Evolutionary conservation across 2,797 vertebrate genomes (phyloP).

Genomic region (Hipposideros larvatus): DNA sequence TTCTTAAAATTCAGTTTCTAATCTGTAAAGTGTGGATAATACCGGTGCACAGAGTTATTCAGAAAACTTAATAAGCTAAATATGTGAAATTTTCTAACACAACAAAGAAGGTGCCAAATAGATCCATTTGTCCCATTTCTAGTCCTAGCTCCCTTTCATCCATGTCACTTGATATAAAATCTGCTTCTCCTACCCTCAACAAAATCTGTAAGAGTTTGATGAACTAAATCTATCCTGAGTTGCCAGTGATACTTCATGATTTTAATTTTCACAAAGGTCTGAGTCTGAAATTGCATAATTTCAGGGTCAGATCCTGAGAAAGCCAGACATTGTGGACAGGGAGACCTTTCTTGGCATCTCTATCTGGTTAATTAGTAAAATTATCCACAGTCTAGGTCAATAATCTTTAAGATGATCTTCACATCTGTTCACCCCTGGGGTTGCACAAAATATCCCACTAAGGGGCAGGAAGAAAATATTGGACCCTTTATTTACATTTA

Average conservation of each 20-base stretch:
- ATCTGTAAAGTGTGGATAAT: neutral
- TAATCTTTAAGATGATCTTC: neutral
- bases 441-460: neutral
- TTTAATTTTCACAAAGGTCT: constrained; percentile 63
- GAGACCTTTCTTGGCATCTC: constrained; percentile 20
- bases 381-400: neutral
- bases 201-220: constrained; percentile 36
- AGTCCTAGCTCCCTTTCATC: neutral
- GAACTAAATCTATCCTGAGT: constrained; percentile 31
- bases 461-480: neutral
- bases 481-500: neutral
- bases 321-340: neutral
- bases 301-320: constrained; percentile 39
- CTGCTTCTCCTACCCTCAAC: neutral
- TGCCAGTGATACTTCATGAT: constrained; percentile 31
- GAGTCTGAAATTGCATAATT: constrained; percentile 22
- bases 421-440: neutral
- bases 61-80: constrained; percentile 38
- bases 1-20: constrained; percentile 55
- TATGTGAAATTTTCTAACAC: neutral
- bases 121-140: neutral
- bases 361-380: neutral
- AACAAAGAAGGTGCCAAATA: neutral
- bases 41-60: neutral
- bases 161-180: neutral